Evolutionary conservation across 92 coral and sea anemone species (phyloP), one percentile per base, ranked within the genome.

Genomic region (Epizoanthus scotinus): DNA sequence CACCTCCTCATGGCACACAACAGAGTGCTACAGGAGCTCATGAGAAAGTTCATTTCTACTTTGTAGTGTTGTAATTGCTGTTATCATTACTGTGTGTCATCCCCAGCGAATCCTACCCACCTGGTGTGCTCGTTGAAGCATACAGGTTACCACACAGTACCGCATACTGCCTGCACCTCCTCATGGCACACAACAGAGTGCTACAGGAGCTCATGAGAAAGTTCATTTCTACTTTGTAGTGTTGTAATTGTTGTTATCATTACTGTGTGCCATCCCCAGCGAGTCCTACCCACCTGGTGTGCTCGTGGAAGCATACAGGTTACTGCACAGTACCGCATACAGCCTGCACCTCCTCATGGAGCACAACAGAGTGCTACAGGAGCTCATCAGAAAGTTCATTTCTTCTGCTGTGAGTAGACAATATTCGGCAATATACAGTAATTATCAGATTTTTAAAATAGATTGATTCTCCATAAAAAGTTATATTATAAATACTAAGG

Each of bases 251-350:
- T 63, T 28, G 68, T 28, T 28, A 8, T 36, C 18, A 24, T 24
- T 64, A 6, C 3, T 64, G 6, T 28, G 36, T 31, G 9, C 8
- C 6, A 55, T 75, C 12, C 22, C 36, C 25, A 75, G 81, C 26
- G 66, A 75, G 19, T 59, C 68, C 38, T 59, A 75, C 66, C 22
- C 81, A 34, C 5, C 68, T 2, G 19, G 54, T 21, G 81, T 75
- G 81, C 83, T 92, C 8, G 69, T 92, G 13, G 97, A 92, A 63
- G 93, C 91, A 2, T 79, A 65, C 65, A 75, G 91, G 63, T 66
- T 92, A 18, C 77, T 89, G 27, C 89, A 83, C 29, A 89, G 97
- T 65, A 85, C 89, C 9, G 88, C 90, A 21, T 92, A 89, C 85
- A 78, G 78, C 27, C 78, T 92, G 56, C 87, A 92, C 66, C 71